Evolutionary conservation across 2,888 invertebrate genomes (phyloP).

Genomic region (Campaea margaritaria): DNA sequence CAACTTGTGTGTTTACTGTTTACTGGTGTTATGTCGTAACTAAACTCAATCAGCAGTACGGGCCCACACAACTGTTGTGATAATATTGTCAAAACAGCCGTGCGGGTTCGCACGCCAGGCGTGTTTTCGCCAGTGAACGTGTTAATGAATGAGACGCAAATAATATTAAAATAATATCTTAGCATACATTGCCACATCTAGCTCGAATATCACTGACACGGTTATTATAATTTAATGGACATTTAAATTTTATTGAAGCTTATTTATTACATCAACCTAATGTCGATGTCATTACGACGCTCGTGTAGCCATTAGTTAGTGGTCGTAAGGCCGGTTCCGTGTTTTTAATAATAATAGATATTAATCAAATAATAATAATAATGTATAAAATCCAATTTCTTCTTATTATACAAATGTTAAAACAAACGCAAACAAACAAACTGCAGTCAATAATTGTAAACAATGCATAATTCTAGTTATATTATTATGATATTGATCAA

Average conservation of each 20-base stretch:
- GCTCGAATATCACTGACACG: constrained; percentile 21
- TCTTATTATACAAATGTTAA: constrained; percentile 11
- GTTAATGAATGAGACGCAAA: background rate
- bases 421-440: constrained; percentile 3
- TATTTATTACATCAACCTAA: constrained; percentile 28
- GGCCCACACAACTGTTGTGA: too few species aligned
- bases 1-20: too few species aligned
- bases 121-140: constrained; percentile 6
- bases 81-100: too few species aligned
- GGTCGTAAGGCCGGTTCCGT: constrained; percentile 21
- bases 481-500: constrained; percentile 1
- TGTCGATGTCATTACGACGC: constrained; percentile 29
- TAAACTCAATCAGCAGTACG: too few species aligned
- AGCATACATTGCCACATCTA: constrained; percentile 10
- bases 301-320: constrained; percentile 19
- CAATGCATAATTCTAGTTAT: constrained; percentile 3
- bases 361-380: constrained; percentile 1
- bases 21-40: too few species aligned
- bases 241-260: constrained; percentile 25
- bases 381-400: constrained; percentile 6
- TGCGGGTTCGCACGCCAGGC: too few species aligned
- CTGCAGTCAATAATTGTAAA: background rate
- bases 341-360: constrained; percentile 5
- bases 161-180: constrained; percentile 10
- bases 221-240: constrained; percentile 17